Evolutionary conservation across 2,888 invertebrate genomes (phyloP), one percentile per base, ranked within the genome.

Genomic region (Scaeva pyrastri): DNA sequence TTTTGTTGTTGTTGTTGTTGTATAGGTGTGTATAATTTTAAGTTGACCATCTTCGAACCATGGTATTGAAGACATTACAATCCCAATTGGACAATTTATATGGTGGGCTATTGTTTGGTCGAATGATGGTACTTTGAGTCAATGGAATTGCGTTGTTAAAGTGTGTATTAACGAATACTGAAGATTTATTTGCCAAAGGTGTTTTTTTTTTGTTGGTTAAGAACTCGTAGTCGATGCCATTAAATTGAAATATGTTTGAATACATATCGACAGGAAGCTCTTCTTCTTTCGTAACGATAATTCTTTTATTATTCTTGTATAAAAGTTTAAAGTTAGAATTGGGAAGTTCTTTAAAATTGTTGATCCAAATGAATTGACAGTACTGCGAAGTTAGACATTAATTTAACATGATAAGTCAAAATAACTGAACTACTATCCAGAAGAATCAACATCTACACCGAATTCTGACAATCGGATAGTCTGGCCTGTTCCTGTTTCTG

Each of bases 41-140:
- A 83, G 60, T 68, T 71, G 82, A 74, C 77, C 77, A 86, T 50
- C 75, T 79, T 31, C 31, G 8, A 7, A 31, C 31, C 31, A 31
- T 31, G 8, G 1, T 31, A 31, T 56, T 64, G 73, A 81, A 86
- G 86, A 82, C 77, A 86, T 81, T 82, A 74, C 70, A 74, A 41
- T 77, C 77, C 82, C 82, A 86, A 82, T 77, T 81, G 85, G 41
- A 71, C 82, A 78, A 82, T 86, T 78, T 86, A 86, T 81, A 72
- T 62, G 56, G 60, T 78, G 52, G 82, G 26, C 50, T 58, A 78
- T 78, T 86, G 86, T 82, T 86, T 81, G 71, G 64, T 71, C 74
- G 74, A 70, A 36, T 58, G 64, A 74, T 86, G 74, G 82, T 82
- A 52, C 70, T 86, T 86, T 85, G 70, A 81, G 85, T 85, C 81